Evolutionary conservation across 2,888 invertebrate species (phyloP), one percentile per base, ranked within the genome.

Genomic region (Parapristionchus giblindavisi): DNA sequence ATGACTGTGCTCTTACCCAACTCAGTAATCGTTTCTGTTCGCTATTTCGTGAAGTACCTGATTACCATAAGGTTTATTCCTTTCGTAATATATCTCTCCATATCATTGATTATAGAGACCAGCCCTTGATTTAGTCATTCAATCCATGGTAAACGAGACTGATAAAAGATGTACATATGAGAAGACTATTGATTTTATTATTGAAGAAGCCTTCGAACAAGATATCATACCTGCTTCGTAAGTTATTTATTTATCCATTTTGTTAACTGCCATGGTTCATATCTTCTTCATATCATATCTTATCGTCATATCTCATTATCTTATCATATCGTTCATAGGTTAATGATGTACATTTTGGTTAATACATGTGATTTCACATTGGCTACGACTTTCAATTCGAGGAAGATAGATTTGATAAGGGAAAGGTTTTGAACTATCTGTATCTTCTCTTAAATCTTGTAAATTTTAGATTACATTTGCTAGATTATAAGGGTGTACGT

Each of bases 401-500:
- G 36, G 21, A 73, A 73, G 61, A 36, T 73, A 24, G 14, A 21
- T 17, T 52, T 36, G 54, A 61, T 73, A 27, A 73, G 61, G n/a
- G 40, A 38, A 1, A 51, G 51, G 73, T 71, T 14, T 17, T 0
- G 1, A 14, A 5, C 5, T 11, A 17, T 2, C 8, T 5, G 1
- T 27, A 5, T 5, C 2, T 8, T 14, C n/a, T 2, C 2, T 11
- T 29, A 4, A 38, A 43, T n/a, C 2, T 0, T 3, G 4, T 40
- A 14, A 0, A 11, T 73, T 73, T 11, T 17, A 73, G 73, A 14
- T 29, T 73, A 29, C 36, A n/a, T 38, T 51, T 73, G 0, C 54
- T 73, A 1, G 52, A 73, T 27, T 73, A 73, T 36, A 73, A 73
- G 29, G 73, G 48, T 34, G 73, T 73, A 32, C 73, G 73, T 3